A percentile compares a stretch with the other conserved stretches of the same genome.
Conservation (phyloP, 2,888 invertebrate species). For the Kryphioiulus occultus region DNA sequence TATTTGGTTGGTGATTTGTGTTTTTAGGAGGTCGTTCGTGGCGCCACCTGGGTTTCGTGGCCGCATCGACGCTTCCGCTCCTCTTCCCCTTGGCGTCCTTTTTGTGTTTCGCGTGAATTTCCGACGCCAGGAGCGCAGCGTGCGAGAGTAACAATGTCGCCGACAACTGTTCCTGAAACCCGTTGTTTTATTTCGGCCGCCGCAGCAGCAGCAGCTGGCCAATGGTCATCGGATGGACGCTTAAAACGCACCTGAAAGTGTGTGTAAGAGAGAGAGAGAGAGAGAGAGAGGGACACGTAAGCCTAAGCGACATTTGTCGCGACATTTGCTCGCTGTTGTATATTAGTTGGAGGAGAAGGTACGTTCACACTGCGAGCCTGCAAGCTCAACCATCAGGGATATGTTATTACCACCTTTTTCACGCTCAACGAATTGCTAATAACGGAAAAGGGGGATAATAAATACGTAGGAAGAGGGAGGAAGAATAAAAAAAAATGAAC, state of each 20-base stretch:
- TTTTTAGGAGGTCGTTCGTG: not conserved
- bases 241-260: too few relatives aligned
- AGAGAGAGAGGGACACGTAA: too few relatives aligned
- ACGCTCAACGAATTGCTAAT: slow-evolving; percentile 7
- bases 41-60: not conserved
- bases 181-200: not conserved
- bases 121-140: not conserved
- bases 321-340: too few relatives aligned
- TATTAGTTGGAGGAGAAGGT: not conserved
- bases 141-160: not conserved
- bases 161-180: not conserved
- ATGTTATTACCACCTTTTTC: slow-evolving; percentile 35
- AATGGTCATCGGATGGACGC: not conserved
- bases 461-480: not conserved
- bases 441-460: slow-evolving; percentile 13
- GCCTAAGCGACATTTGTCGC: too few relatives aligned
- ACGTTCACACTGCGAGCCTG: not conserved
- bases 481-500: not conserved
- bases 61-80: not conserved
- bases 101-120: not conserved
- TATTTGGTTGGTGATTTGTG: not conserved
- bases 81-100: slow-evolving; percentile 1
- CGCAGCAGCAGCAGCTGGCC: not conserved
- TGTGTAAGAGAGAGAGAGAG: too few relatives aligned
- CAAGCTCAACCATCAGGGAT: slow-evolving; percentile 35